Evolutionary conservation across 2,888 invertebrate species (phyloP).

Genomic region (Ochropleura leucogaster): DNA sequence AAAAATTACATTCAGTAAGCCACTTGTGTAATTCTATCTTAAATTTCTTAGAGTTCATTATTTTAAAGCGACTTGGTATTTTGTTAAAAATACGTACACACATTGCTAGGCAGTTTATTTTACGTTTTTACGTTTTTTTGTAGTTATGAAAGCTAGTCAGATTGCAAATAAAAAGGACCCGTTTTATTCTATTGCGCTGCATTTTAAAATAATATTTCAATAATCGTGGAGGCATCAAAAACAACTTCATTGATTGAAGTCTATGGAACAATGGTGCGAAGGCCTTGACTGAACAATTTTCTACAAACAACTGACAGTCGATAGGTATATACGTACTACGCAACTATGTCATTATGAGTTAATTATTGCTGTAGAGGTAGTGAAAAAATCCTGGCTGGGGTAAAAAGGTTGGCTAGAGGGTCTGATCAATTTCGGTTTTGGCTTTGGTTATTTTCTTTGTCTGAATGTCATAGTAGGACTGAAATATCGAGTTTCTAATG

Average conservation of each 20-base stretch:
- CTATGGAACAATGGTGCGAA: slow-evolving; percentile 52
- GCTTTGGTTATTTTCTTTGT: background rate
- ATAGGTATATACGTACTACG: slow-evolving; percentile 3
- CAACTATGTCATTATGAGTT: slow-evolving; percentile 20
- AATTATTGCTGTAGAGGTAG: slow-evolving; percentile 21
- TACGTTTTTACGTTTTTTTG: too few relatives aligned
- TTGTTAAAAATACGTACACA: too few relatives aligned
- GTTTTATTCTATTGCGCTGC: background rate
- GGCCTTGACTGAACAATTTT: slow-evolving; percentile 53
- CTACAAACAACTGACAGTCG: background rate
- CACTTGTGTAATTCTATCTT: too few relatives aligned
- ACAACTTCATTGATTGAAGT: slow-evolving; percentile 22
- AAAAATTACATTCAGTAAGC: too few relatives aligned
- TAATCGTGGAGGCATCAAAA: background rate
- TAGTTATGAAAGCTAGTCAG: too few relatives aligned
- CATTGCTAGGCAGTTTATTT: too few relatives aligned
- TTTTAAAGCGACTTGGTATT: too few relatives aligned
- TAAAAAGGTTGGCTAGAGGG: background rate
- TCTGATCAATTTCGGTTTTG: background rate
- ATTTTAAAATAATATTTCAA: background rate
- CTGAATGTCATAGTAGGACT: background rate
- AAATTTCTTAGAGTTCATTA: too few relatives aligned
- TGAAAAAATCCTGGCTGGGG: background rate
- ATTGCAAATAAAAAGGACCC: background rate
- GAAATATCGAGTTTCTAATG: too few relatives aligned